Conservation (phyloP, 1,140 invertebrate genomes). For the Cydia fagiglandana region DNA sequence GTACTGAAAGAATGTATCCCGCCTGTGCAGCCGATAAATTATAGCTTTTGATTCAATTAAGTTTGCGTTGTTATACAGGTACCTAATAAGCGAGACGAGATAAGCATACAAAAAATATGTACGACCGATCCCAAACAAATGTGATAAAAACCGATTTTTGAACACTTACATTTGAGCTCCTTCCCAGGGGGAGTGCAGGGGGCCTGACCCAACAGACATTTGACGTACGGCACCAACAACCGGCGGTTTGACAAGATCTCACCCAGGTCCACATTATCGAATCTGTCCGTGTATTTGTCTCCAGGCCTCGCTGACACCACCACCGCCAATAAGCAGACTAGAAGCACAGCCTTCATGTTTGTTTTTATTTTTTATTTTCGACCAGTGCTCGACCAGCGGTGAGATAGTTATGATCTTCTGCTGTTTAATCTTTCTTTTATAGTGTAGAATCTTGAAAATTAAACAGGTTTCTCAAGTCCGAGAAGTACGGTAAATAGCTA, state of each 20-base stretch:
- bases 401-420: not conserved
- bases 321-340: constrained; percentile 46
- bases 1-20: no score
- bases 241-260: constrained; percentile 84
- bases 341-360: constrained; percentile 44
- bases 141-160: no score
- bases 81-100: no score
- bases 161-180: constrained; percentile 78
- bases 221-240: constrained; percentile 83
- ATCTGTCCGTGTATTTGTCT: constrained; percentile 84
- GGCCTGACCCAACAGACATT: constrained; percentile 84
- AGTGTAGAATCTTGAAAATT: not conserved
- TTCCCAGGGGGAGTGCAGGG: constrained; percentile 84
- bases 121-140: no score
- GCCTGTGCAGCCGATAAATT: no score
- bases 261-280: constrained; percentile 85
- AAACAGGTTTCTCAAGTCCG: not conserved
- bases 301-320: constrained; percentile 61
- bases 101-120: no score
- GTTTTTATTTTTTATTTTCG: not conserved
- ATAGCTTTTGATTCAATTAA: no score
- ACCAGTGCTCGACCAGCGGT: not conserved
- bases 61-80: no score
- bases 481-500: constrained; percentile 13
- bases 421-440: constrained; percentile 20